Evolutionary conservation across 1,140 invertebrate genomes (phyloP).

Genomic region (Cydia splendana): DNA sequence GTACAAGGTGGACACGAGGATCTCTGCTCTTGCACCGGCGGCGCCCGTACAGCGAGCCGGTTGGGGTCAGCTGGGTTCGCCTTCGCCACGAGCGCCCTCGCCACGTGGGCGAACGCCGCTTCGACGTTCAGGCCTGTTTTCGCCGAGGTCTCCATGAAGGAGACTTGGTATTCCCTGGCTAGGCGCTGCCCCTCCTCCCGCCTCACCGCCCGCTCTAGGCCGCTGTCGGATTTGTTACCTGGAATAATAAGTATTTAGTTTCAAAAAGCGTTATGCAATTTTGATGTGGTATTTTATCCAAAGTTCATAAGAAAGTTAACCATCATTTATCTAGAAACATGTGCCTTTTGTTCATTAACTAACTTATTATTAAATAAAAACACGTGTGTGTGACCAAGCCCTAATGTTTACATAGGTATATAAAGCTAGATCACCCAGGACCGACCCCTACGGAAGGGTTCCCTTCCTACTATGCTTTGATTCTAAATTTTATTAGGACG

Average conservation of each 20-base stretch:
- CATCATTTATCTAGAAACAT: too few relatives aligned
- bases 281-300: too few relatives aligned
- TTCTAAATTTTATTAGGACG: too few relatives aligned
- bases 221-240: constrained; percentile 92
- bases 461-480: too few relatives aligned
- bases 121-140: constrained; percentile 93
- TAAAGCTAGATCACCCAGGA: too few relatives aligned
- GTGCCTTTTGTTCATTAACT: too few relatives aligned
- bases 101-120: constrained; percentile 89
- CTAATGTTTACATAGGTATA: too few relatives aligned
- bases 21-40: constrained; percentile 64
- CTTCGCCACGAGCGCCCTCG: constrained; percentile 81
- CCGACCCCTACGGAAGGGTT: too few relatives aligned
- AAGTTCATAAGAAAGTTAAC: too few relatives aligned
- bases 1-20: constrained; percentile 72
- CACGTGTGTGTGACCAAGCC: too few relatives aligned
- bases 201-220: constrained; percentile 86
- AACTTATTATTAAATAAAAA: too few relatives aligned
- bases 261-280: neutral
- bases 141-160: constrained; percentile 93
- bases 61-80: constrained; percentile 69
- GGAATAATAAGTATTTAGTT: constrained; percentile 42
- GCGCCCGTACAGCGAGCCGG: constrained; percentile 70
- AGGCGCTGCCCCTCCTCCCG: constrained; percentile 90
- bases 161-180: constrained; percentile 89